These are phyloP conservation scores for Zootoca vivipara DNA, from an alignment of 2,113 vertebrate species.

Conservation along the genomic window DNA sequence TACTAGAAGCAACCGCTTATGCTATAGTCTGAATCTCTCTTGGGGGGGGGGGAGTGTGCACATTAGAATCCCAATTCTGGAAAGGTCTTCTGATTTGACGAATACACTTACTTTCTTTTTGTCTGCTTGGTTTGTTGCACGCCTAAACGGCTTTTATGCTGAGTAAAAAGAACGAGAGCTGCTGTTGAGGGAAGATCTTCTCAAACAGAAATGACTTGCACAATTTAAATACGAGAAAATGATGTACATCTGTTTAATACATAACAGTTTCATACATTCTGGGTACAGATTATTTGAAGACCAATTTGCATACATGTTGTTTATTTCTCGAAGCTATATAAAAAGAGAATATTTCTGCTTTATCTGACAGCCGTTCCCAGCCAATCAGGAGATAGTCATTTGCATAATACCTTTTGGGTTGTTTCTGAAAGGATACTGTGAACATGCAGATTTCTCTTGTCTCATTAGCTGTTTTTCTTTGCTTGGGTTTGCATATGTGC, in stretches of 20 bases:
- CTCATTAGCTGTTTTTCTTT: neutral
- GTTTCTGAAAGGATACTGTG: neutral
- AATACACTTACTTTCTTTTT: neutral
- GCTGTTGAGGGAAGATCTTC: neutral
- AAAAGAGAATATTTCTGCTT: neutral
- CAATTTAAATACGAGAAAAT: neutral
- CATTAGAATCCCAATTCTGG: neutral
- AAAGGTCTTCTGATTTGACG: neutral
- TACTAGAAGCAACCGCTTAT: too few relatives aligned
- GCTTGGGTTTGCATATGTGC: constrained; percentile 26
- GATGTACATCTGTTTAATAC: neutral
- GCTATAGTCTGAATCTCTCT: neutral
- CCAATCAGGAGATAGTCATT: neutral
- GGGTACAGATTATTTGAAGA: neutral
- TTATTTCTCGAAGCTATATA: neutral
- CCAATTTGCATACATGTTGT: neutral
- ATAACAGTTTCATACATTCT: neutral
- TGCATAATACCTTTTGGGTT: neutral
- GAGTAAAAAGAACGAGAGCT: neutral
- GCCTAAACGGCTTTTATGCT: neutral
- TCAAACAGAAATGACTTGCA: neutral
- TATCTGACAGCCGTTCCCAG: fast-evolving
- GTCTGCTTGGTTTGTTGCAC: neutral
- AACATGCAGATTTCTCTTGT: neutral
- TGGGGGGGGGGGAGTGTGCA: too few relatives aligned